Percentiles rank a stretch among this genome's conserved stretches.
phyloP scores from a whole-genome alignment of 2,797 vertebrate genomes.

The Halcyon chelicuti region DNA sequence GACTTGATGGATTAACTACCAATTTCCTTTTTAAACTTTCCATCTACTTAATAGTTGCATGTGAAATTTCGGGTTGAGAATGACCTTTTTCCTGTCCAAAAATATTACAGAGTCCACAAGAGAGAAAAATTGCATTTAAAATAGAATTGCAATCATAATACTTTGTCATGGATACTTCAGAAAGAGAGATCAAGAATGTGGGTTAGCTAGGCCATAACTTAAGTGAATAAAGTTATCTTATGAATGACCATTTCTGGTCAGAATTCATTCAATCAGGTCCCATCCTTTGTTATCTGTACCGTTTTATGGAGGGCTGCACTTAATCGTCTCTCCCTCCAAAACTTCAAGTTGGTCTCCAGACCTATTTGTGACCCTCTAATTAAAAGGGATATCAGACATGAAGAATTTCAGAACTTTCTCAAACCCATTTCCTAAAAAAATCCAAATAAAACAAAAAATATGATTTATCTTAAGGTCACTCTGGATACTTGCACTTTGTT shows the following conservation, averaged over 20 bases:
- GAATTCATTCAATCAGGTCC: background rate
- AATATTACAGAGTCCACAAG: background rate
- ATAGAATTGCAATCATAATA: background rate
- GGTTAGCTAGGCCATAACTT: background rate
- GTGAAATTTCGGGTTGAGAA: background rate
- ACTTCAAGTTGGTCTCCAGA: background rate
- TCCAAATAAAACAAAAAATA: background rate
- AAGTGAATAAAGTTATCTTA: background rate
- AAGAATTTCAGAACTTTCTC: background rate
- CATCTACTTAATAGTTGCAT: background rate
- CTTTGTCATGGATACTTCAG: background rate
- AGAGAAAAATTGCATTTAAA: slow-evolving; percentile 28
- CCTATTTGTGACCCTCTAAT: background rate
- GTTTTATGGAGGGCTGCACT: background rate
- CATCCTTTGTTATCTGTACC: background rate
- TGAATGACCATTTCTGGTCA: background rate
- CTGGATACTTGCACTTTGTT: background rate
- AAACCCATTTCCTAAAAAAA: background rate
- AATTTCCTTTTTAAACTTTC: slow-evolving; percentile 10
- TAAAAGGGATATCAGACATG: background rate
- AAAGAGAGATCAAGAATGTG: background rate
- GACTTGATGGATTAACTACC: slow-evolving; percentile 15
- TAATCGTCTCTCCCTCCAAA: background rate
- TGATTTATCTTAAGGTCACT: background rate
- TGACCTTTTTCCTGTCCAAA: background rate